Base-by-base conservation (phyloP, 2,888 invertebrate species). In the Cactoblastis cactorum region DNA sequence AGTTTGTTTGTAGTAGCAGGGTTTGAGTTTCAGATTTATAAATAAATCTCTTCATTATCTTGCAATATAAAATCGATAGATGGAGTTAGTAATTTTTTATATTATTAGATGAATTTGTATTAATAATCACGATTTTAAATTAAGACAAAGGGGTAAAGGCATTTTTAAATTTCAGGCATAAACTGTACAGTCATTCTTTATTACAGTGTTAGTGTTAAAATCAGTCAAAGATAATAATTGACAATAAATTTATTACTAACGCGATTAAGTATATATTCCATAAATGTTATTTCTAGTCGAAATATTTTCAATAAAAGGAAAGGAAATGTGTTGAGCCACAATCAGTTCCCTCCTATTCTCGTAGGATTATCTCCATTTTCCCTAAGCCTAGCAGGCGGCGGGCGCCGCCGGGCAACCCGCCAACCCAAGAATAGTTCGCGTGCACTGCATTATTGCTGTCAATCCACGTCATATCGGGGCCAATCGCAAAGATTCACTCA, bases 361-460 rank as follows among this genome's bases (percentile, higher is more conserved):
- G 41, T 50, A 37, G 41, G 41, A 19, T 41, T 24, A n/a, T 37
- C 19, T 37, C 8, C 9, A 3, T 28, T 32, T 14, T 19, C 9
- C 22, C 32, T 55, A 49, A 17, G 58, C 63, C 56, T 53, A 56
- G 51, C 56, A 62, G 63, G 69, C 71, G 67, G 67, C 66, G 67
- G 59, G 57, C 56, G 41, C 59, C 63, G 67, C 69, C 71, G 68
- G 86, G 85, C 85, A 79, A 41, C 18, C 49, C 39, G 84, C 86
- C 86, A 86, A 74, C 59, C 78, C 83, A 69, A 83, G 82, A 86
- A 86, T 86, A 86, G 85, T 85, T 78, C 59, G 65, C 67, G 73
- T 77, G 71, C 37, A 5, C 75, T 73, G 63, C 62, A 65, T 32
- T 37, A 77, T 65, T 63, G 63, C 76, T 77, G 82, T 80, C 83